A percentile compares a stretch with the other conserved stretches of the same genome.
These are phyloP conservation scores for Podarcis siculus DNA, from an alignment of 2,797 vertebrate species.

Conservation along the genomic window DNA sequence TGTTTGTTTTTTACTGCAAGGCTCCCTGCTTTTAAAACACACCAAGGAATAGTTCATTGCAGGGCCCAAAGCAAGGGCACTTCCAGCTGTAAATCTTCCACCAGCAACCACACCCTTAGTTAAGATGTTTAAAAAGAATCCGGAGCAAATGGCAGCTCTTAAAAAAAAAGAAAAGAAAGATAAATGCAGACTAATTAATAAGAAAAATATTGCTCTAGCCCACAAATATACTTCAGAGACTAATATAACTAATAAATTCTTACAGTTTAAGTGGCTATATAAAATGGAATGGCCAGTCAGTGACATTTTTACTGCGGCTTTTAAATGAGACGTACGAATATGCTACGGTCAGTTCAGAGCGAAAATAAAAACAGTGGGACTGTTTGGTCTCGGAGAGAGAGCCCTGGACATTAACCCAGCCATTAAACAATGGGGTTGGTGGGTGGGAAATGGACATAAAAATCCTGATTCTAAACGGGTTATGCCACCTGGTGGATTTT, in stretches of 20 bases:
- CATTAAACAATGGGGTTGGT: conserved; percentile 56
- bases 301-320: conserved; percentile 34
- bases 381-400: conserved; percentile 24
- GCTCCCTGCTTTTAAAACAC: neutral
- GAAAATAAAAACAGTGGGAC: conserved; percentile 28
- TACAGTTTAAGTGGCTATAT: conserved; percentile 3
- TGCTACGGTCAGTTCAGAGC: conserved; percentile 29
- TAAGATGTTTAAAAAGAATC: conserved; percentile 29
- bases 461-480: conserved; percentile 41
- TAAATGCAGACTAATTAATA: conserved; percentile 29
- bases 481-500: conserved; percentile 65
- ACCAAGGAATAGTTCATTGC: conserved; percentile 12
- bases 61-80: neutral
- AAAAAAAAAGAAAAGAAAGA: neutral
- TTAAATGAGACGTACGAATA: conserved; percentile 37
- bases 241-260: conserved; percentile 8
- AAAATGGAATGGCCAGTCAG: neutral
- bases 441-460: conserved; percentile 5
- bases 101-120: conserved; percentile 6
- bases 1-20: conserved; percentile 1
- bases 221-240: conserved; percentile 21
- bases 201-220: neutral
- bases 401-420: conserved; percentile 23
- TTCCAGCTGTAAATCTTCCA: conserved; percentile 17
- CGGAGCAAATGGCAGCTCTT: neutral